These are phyloP conservation scores for Neoitamus cyanurus DNA, from an alignment of 2,888 invertebrate species.

Conservation along the genomic window DNA sequence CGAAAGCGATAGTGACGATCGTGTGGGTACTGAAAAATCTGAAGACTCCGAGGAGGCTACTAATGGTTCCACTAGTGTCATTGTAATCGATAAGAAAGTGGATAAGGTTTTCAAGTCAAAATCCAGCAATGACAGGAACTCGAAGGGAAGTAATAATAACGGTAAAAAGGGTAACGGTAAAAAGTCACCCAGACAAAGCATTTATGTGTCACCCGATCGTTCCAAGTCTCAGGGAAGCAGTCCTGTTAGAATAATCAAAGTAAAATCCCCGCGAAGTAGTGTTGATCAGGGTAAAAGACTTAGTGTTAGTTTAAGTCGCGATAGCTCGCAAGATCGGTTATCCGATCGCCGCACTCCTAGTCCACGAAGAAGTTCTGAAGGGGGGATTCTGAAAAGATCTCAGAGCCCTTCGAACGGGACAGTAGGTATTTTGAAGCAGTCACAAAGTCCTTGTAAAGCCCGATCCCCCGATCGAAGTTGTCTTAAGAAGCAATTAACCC, in stretches of 20 bases:
- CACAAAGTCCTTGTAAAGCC: slow-evolving; percentile 62
- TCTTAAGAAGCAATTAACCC: slow-evolving; percentile 59
- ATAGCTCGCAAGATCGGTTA: slow-evolving; percentile 63
- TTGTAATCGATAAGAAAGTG: slow-evolving; percentile 65
- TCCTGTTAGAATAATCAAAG: slow-evolving; percentile 66
- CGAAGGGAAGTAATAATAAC: slow-evolving; percentile 51
- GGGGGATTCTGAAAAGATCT: slow-evolving; percentile 63
- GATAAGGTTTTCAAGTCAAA: slow-evolving; percentile 66
- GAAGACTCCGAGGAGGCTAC: slow-evolving; percentile 57
- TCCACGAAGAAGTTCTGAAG: slow-evolving; percentile 64
- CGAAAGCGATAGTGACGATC: slow-evolving; percentile 63
- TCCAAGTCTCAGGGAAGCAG: slow-evolving; percentile 65
- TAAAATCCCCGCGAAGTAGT: slow-evolving; percentile 69
- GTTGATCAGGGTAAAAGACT: slow-evolving; percentile 66
- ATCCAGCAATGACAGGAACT: slow-evolving; percentile 55
- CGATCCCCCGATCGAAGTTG: slow-evolving; percentile 65
- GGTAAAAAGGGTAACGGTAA: slow-evolving; percentile 56
- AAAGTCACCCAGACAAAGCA: slow-evolving; percentile 70
- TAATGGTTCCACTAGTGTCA: slow-evolving; percentile 54
- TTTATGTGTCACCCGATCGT: slow-evolving; percentile 70
- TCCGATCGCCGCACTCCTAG: slow-evolving; percentile 63
- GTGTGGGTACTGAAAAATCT: slow-evolving; percentile 59
- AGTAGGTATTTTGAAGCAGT: slow-evolving; percentile 61
- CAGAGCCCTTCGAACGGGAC: slow-evolving; percentile 56
- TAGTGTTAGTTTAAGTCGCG: slow-evolving; percentile 62